A percentile compares a stretch with the other conserved stretches of the same genome.
These are phyloP conservation scores for Drosophila elegans DNA, from an alignment of 1,140 invertebrate genomes.

Conservation along the genomic window DNA sequence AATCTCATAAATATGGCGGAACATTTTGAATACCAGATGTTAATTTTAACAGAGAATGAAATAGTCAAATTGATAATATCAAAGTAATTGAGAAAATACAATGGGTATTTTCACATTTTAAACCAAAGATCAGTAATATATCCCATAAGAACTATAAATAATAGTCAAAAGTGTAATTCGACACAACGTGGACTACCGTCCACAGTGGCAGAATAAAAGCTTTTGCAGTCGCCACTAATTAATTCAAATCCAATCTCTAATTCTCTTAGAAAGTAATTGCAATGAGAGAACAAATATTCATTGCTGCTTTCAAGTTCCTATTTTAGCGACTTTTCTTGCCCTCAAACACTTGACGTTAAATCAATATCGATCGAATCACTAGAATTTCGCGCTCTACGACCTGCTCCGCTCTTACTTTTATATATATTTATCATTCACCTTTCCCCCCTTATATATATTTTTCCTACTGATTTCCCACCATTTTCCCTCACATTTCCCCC, in stretches of 20 bases:
- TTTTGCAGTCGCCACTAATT: neutral
- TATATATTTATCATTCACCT: conserved; percentile 3
- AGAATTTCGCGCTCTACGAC: conserved; percentile 10
- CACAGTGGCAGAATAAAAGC: too few species aligned
- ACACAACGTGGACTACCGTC: too few species aligned
- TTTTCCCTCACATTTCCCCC: neutral
- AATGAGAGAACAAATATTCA: conserved; percentile 9
- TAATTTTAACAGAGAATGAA: neutral
- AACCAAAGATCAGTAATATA: too few species aligned
- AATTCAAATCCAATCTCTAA: neutral
- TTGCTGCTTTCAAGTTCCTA: conserved; percentile 22
- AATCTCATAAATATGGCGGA: neutral
- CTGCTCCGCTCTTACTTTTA: conserved; percentile 1
- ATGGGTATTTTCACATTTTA: too few species aligned
- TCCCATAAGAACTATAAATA: too few species aligned
- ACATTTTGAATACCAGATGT: neutral
- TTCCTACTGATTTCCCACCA: neutral
- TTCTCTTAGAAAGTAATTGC: conserved; percentile 6
- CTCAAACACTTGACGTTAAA: conserved; percentile 19
- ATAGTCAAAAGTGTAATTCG: too few species aligned
- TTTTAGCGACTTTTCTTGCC: conserved; percentile 8
- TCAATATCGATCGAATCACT: conserved; percentile 35
- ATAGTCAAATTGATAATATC: neutral
- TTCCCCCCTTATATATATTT: neutral
- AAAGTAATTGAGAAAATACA: too few species aligned